Evolutionary conservation across 2,113 vertebrate species (phyloP).

Genomic region (Sorex araneus): DNA sequence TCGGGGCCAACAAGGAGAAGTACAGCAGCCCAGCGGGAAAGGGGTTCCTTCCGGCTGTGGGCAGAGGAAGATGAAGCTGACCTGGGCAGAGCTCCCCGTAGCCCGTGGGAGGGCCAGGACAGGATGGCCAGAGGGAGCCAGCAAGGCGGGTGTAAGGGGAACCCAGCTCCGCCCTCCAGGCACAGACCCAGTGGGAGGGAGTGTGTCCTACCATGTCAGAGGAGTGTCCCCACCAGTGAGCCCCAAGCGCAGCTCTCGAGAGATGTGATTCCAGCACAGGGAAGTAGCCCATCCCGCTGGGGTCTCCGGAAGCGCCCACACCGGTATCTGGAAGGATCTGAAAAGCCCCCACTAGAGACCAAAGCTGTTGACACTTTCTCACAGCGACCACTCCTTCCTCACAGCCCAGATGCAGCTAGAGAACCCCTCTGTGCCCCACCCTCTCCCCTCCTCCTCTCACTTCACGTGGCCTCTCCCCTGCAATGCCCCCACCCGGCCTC

Average conservation of each 20-base stretch:
- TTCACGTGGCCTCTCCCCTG: not conserved
- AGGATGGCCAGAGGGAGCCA: not conserved
- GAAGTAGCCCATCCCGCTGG: not conserved
- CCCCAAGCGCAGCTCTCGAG: not conserved
- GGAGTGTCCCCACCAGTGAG: not conserved
- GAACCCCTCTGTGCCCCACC: fast-evolving
- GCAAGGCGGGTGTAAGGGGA: not conserved
- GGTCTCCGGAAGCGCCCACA: not conserved
- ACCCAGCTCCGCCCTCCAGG: not conserved
- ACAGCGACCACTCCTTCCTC: not conserved
- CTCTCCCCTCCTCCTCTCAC: too few relatives aligned
- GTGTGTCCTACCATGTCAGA: fast-evolving
- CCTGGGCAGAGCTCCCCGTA: not conserved
- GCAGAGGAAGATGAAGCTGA: not conserved
- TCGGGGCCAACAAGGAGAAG: not conserved
- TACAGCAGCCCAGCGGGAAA: not conserved
- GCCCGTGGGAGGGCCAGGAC: not conserved
- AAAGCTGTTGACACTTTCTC: not conserved
- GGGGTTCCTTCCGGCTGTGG: not conserved
- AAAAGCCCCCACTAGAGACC: not conserved
- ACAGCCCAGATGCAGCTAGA: not conserved
- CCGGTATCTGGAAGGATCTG: not conserved
- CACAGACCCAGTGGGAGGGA: not conserved
- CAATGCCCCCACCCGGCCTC: not conserved
- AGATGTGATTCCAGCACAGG: not conserved